Percentiles rank a stretch among this genome's conserved stretches.
Conservation (phyloP, 1,140 invertebrate species). For the Listronotus bonariensis region DNA sequence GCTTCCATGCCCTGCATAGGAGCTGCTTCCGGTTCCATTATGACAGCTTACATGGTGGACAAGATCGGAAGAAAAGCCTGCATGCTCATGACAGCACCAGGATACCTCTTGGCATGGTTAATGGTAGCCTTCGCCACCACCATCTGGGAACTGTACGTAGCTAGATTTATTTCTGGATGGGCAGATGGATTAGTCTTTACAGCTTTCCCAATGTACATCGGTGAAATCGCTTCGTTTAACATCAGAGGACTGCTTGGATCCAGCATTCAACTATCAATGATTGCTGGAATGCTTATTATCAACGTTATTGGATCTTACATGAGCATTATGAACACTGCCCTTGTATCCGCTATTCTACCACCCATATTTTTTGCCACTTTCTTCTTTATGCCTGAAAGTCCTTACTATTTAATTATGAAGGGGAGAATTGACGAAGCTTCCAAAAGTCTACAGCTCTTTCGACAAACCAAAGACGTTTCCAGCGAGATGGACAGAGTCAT, state of each 20-base stretch:
- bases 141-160: slow-evolving; percentile 60
- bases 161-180: slow-evolving; percentile 61
- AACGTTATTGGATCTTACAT: slow-evolving; percentile 68
- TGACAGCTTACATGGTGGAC: slow-evolving; percentile 61
- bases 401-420: slow-evolving; percentile 66
- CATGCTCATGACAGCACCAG: slow-evolving; percentile 65
- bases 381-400: slow-evolving; percentile 53
- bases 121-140: slow-evolving; percentile 63
- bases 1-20: slow-evolving; percentile 65
- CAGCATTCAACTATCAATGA: slow-evolving; percentile 53
- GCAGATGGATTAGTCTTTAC: slow-evolving; percentile 69
- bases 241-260: slow-evolving; percentile 62
- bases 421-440: slow-evolving; percentile 64
- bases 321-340: slow-evolving; percentile 62
- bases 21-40: slow-evolving; percentile 63
- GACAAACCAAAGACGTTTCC: slow-evolving; percentile 37
- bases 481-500: slow-evolving; percentile 64
- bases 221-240: slow-evolving; percentile 67
- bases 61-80: slow-evolving; percentile 69
- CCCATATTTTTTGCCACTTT: slow-evolving; percentile 66
- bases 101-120: slow-evolving; percentile 69
- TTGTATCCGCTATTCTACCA: slow-evolving; percentile 62
- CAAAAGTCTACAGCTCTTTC: slow-evolving; percentile 56
- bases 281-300: slow-evolving; percentile 68
- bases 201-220: slow-evolving; percentile 66